Conservation (phyloP, 2,113 vertebrate species). For the Tapirus terrestris region DNA sequence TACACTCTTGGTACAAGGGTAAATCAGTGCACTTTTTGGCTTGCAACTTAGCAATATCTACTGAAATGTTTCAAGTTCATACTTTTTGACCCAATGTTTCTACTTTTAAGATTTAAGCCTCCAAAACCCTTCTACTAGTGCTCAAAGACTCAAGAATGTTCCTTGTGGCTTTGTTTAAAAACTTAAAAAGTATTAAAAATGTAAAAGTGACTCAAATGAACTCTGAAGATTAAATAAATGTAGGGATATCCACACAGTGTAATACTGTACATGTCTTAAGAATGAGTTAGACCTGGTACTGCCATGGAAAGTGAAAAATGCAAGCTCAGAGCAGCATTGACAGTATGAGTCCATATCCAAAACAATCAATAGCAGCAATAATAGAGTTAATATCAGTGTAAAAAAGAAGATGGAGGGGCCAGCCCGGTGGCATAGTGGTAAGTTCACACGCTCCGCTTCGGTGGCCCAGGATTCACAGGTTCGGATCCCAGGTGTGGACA, state of each 20-base stretch:
- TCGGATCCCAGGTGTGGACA: no score
- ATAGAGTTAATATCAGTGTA: background rate
- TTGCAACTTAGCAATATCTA: background rate
- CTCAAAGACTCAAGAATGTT: background rate
- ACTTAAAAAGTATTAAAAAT: background rate
- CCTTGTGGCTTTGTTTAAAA: slow-evolving; percentile 9
- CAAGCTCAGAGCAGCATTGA: background rate
- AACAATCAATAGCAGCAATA: background rate
- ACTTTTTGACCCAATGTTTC: background rate
- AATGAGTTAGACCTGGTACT: background rate
- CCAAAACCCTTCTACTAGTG: background rate
- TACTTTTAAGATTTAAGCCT: background rate
- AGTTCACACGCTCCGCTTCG: no score
- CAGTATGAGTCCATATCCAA: background rate
- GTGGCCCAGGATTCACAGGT: no score
- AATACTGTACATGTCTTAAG: background rate
- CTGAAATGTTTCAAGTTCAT: background rate
- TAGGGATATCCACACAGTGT: background rate
- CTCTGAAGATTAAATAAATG: background rate
- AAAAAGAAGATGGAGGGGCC: background rate
- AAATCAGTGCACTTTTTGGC: background rate
- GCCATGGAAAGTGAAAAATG: background rate
- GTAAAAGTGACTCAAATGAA: background rate
- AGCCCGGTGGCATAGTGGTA: no score
- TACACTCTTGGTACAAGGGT: no score